These are phyloP conservation scores for Orius insidiosus DNA, from an alignment of 1,140 invertebrate genomes.

Conservation along the genomic window DNA sequence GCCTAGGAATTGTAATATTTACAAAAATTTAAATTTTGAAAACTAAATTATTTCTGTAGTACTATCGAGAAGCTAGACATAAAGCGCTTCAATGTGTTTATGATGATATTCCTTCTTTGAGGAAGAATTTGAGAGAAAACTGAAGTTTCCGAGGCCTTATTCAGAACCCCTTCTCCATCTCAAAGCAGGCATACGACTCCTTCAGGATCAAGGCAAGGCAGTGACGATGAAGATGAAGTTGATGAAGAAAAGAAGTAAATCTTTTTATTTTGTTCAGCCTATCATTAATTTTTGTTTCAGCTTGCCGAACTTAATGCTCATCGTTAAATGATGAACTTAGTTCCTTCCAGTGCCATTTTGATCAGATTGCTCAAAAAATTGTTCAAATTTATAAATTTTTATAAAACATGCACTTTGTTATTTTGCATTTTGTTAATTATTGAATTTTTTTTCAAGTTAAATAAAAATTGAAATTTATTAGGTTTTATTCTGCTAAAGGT, in stretches of 20 bases:
- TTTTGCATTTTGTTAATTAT: no score
- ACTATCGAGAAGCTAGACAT: slow-evolving; percentile 82
- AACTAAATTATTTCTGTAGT: slow-evolving; percentile 39
- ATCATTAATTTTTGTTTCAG: slow-evolving; percentile 1
- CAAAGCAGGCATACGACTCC: slow-evolving; percentile 87
- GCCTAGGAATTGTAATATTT: slow-evolving; percentile 67
- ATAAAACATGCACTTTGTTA: no score
- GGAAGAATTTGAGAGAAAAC: slow-evolving; percentile 39
- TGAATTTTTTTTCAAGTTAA: no score
- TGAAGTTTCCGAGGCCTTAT: slow-evolving; percentile 79
- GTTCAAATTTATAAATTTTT: no score
- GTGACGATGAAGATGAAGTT: slow-evolving; percentile 53
- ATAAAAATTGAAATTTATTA: no score
- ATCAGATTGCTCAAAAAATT: no score
- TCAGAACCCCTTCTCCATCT: slow-evolving; percentile 83
- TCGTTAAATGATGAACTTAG: no score
- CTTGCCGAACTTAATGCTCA: slow-evolving; percentile 5
- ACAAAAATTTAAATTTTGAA: neutral
- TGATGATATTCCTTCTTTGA: slow-evolving; percentile 63
- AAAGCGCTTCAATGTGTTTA: slow-evolving; percentile 70
- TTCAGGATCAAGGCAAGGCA: slow-evolving; percentile 67
- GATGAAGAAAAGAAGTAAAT: slow-evolving; percentile 24
- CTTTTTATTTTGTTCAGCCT: neutral
- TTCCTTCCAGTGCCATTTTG: no score
- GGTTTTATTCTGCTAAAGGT: no score